A percentile compares a stretch with the other conserved stretches of the same genome.
phyloP scores from a whole-genome alignment of 2,888 invertebrate genomes.

The Cantharis rustica region DNA sequence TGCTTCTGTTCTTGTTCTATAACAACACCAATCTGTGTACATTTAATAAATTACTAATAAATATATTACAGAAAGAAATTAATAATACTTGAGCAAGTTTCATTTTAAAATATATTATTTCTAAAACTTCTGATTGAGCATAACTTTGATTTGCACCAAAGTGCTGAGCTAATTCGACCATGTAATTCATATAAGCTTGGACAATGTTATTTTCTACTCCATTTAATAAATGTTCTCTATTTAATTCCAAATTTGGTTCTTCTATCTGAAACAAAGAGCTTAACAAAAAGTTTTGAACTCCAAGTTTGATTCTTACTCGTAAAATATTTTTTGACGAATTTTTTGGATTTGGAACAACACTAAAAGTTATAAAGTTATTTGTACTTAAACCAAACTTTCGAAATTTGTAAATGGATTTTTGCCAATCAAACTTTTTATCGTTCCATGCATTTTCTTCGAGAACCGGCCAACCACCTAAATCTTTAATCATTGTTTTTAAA shows the following conservation, averaged over 20 bases:
- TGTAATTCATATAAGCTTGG: conserved; percentile 38
- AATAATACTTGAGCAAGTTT: conserved; percentile 31
- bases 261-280: conserved; percentile 13
- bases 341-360: conserved; percentile 85
- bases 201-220: conserved; percentile 19
- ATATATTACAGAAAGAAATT: neutral
- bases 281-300: neutral
- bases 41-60: neutral
- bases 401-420: conserved; percentile 80
- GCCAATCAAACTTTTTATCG: conserved; percentile 76
- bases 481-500: conserved; percentile 69
- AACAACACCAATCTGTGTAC: neutral
- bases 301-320: conserved; percentile 70
- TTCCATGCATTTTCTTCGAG: conserved; percentile 78
- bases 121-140: conserved; percentile 37
- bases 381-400: conserved; percentile 80
- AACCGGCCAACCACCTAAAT: conserved; percentile 92
- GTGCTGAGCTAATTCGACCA: conserved; percentile 38
- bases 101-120: conserved; percentile 37
- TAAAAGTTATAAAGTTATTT: conserved; percentile 89
- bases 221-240: neutral
- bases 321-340: conserved; percentile 84
- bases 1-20: neutral
- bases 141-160: conserved; percentile 38
- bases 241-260: conserved; percentile 5